Evolutionary conservation across 30 jellyfish, hydroid and myxozoan species (phyloP).

Genomic region (Mastigias papua): DNA sequence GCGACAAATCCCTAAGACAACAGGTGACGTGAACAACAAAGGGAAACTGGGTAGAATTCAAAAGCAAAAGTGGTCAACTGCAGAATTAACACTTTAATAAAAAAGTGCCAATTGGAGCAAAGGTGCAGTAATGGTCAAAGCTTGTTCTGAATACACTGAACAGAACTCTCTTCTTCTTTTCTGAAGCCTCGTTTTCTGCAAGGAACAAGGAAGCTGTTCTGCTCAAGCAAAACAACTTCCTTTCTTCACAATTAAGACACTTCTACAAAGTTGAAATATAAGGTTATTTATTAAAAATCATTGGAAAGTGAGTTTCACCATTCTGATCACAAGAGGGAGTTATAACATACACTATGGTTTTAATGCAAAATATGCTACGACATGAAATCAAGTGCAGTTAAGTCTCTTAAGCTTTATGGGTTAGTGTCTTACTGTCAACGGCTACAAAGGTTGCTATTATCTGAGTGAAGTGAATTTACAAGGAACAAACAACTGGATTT

Average conservation of each 20-base stretch:
- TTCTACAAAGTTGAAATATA: constrained; percentile 18
- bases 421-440: no score
- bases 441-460: no score
- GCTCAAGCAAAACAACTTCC: constrained; percentile 71
- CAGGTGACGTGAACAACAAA: no score
- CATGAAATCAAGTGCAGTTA: no score
- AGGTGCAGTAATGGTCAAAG: constrained; percentile 92
- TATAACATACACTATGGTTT: no score
- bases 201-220: constrained; percentile 68
- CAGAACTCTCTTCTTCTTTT: constrained; percentile 44
- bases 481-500: no score
- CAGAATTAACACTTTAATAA: not conserved
- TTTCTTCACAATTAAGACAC: constrained; percentile 19
- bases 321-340: not conserved
- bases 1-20: no score
- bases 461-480: no score
- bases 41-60: not conserved
- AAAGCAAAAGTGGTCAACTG: not conserved
- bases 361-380: no score
- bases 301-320: not conserved
- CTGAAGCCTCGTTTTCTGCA: constrained; percentile 24
- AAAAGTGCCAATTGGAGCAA: constrained; percentile 65
- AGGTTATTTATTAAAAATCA: not conserved
- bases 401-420: no score
- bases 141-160: constrained; percentile 44